Evolutionary conservation across 2,888 invertebrate genomes (phyloP), one percentile per base, ranked within the genome.

Genomic region (Hyalella azteca): DNA sequence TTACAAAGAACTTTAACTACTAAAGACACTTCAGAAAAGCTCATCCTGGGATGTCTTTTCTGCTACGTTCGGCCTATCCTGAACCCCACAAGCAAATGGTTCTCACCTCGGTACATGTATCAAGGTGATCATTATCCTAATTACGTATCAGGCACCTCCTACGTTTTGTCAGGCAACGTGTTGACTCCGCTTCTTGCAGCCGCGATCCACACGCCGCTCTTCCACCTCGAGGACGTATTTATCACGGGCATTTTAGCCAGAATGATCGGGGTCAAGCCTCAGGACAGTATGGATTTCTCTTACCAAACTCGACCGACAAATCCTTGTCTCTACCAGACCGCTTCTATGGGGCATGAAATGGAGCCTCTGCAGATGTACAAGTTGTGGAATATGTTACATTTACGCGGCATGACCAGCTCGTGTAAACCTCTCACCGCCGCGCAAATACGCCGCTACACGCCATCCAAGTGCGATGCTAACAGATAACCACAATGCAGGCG

Each of bases 141-240:
- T 79, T 88, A 87, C 81, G 82, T 87, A 19, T 87, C 87, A 3
- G 88, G 88, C 0, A 87, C 87, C 13, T 87, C 85, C 15, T 88
- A 88, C 83, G 86, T 87, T 13, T 81, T 87, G 60, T 87, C 87
- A 11, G 79, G 84, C 29, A 85, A 86, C 26, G 84, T 87, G 19
- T 84, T 86, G 4, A 76, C 82, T 22, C 81, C 84, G 73, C 85
- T 88, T 19, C 86, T 86, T 41, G 81, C 85, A 26, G 85, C 85
- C 11, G 86, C 87, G 41, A 40, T 86, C 4, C 75, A 79, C 26
- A 85, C 85, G 3, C 86, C 86, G 3, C 85, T 87, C 26, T 86
- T 87, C 78, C 87, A 87, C 77, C 78, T 88, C 80, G 88, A 88
- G 83, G 88, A 88, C 78, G 86, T 87, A 9, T 88, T 86, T 81